Evolutionary conservation across 2,113 vertebrate species (phyloP).

Genomic region (Oreochromis tanganicae): DNA sequence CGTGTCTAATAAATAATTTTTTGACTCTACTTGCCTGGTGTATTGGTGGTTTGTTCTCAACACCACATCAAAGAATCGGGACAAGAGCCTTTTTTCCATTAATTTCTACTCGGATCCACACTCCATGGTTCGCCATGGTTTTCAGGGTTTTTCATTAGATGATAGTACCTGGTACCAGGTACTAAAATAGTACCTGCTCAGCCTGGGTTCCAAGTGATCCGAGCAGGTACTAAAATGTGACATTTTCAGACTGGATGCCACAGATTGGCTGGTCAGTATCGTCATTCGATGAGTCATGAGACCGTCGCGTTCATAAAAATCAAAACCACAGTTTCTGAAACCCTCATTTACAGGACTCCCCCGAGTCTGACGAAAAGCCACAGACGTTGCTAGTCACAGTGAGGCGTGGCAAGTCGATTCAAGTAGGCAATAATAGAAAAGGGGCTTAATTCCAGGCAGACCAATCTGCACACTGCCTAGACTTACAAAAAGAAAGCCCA

Average conservation of each 20-base stretch:
- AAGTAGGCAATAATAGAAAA: too few relatives aligned
- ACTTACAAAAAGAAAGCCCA: not conserved
- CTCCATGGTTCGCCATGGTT: not conserved
- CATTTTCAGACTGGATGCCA: not conserved
- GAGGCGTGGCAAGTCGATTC: too few relatives aligned
- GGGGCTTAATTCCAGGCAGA: too few relatives aligned
- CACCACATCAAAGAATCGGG: too few relatives aligned
- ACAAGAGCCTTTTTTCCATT: not conserved
- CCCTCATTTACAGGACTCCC: too few relatives aligned
- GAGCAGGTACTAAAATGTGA: not conserved
- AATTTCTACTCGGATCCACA: not conserved
- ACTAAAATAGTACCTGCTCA: not conserved
- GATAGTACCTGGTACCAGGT: not conserved
- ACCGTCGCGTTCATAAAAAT: rapidly evolving
- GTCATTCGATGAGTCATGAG: not conserved
- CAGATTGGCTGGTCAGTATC: not conserved
- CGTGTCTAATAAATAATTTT: too few relatives aligned
- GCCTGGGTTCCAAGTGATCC: not conserved
- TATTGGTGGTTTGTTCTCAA: too few relatives aligned
- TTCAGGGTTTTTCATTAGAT: not conserved
- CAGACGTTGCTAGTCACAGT: too few relatives aligned
- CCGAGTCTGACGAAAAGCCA: too few relatives aligned
- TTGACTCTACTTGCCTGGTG: too few relatives aligned
- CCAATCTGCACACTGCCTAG: not conserved
- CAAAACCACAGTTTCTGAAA: not conserved